These are phyloP conservation scores for Papilio machaon DNA, from an alignment of 1,140 invertebrate species.

Conservation along the genomic window DNA sequence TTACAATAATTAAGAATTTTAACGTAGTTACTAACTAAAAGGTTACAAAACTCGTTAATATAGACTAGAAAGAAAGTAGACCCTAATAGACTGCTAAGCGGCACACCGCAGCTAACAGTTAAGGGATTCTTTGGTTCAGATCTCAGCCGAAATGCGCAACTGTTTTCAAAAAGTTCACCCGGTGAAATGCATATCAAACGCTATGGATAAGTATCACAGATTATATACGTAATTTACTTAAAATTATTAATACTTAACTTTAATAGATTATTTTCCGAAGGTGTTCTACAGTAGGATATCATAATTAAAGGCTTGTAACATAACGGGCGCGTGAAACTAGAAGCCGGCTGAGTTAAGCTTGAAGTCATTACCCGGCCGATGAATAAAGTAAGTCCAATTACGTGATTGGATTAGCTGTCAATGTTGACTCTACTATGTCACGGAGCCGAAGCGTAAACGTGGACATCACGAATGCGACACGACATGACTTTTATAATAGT, in stretches of 20 bases:
- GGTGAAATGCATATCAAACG: too few species aligned
- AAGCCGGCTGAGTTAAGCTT: conserved; percentile 55
- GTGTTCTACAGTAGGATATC: conserved; percentile 14
- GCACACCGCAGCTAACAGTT: too few species aligned
- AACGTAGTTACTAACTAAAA: neutral
- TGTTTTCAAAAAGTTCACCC: too few species aligned
- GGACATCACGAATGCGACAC: neutral
- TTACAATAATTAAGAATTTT: neutral
- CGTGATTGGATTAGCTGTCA: conserved; percentile 63
- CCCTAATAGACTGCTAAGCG: too few species aligned
- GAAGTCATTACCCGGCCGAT: conserved; percentile 67
- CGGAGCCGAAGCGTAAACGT: conserved; percentile 8
- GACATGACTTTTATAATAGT: neutral
- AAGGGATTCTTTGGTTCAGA: neutral
- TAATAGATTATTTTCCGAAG: conserved; percentile 6
- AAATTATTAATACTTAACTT: neutral
- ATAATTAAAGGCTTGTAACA: conserved; percentile 15
- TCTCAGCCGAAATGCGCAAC: neutral
- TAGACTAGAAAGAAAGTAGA: too few species aligned
- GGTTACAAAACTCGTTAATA: too few species aligned
- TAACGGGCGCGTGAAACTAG: conserved; percentile 39
- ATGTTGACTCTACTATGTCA: conserved; percentile 49
- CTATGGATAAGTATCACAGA: neutral
- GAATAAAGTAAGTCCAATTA: conserved; percentile 73
- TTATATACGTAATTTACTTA: too few species aligned